These are phyloP conservation scores for Copsychus sechellarum DNA, from an alignment of 2,113 vertebrate species.

Conservation along the genomic window DNA sequence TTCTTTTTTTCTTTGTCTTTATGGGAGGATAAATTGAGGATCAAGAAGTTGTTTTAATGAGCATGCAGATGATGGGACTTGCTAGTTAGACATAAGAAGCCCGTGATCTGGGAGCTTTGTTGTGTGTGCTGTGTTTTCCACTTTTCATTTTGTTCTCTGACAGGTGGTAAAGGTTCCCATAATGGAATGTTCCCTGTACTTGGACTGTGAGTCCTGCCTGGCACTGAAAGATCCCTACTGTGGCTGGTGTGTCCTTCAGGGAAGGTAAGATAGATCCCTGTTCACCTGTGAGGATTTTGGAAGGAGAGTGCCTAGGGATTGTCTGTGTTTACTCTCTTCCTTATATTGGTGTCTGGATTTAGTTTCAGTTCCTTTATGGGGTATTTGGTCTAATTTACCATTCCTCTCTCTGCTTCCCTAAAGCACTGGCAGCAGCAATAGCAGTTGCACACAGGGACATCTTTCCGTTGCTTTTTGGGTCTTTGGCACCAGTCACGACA, in stretches of 20 bases:
- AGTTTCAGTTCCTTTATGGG: neutral
- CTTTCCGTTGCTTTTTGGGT: neutral
- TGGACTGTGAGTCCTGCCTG: slow-evolving; percentile 89
- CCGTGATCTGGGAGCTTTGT: neutral
- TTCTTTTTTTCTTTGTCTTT: neutral
- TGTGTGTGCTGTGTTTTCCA: neutral
- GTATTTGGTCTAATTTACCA: neutral
- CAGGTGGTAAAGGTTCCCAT: slow-evolving; percentile 92
- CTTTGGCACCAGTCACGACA: neutral
- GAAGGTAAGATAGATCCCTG: slow-evolving; percentile 81
- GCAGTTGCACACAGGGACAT: neutral
- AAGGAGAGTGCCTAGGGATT: neutral
- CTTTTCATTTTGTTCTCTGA: neutral
- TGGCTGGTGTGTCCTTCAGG: slow-evolving; percentile 96
- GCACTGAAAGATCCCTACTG: slow-evolving; percentile 91
- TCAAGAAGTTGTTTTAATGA: neutral
- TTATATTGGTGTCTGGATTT: neutral
- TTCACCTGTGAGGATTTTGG: neutral
- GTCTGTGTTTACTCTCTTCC: neutral
- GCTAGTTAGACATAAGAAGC: neutral
- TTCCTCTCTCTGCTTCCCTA: neutral
- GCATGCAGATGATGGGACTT: neutral
- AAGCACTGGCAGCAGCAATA: neutral
- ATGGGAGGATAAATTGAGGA: neutral
- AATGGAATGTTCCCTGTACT: slow-evolving; percentile 86